Evolutionary conservation across 2,797 vertebrate genomes (phyloP), one percentile per base, ranked within the genome.

Genomic region (Pangasius sanitwongsei): DNA sequence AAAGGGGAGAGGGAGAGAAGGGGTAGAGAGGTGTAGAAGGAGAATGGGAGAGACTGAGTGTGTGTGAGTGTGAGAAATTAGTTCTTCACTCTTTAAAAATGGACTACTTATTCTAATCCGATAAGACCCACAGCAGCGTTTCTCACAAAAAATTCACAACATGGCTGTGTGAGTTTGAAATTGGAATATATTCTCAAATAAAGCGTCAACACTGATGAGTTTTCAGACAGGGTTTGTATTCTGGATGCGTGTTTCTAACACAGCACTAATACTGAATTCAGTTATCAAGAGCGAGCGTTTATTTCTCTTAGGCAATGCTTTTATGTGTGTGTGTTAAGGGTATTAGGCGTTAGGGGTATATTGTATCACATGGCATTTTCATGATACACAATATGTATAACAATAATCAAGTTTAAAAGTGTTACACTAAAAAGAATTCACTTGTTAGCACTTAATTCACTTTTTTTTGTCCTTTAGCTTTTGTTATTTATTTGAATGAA

Each of bases 21-120:
- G 57, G 84, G 69, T 57, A 57, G 80, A 84, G 55, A 86, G 72
- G 87, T 44, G 57, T 86, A 59, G 41, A 63, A 37, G 28, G 34
- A 82, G 69, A 87, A 82, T 6, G 86, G 5, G 70, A 63, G 82
- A 57, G 80, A 44, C 31, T 20, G 61, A 28, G 86, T 59, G 50
- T 50, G 89, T 87, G 86, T 78, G 85, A 89, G 63, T 88, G 85
- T 88, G 90, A 89, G 72, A 90, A 87, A 87, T 61, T 0, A 80
- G 85, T 83, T 9, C 65, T 55, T 74, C 84, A 83, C 41, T 34
- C 67, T 72, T 74, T 57, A 50, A 86, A 85, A 83, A 34, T 28
- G 44, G 69, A 87, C 57, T 57, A 9, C 81, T 74, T 63, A 61
- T 69, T 89, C 61, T 85, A 85, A 72, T 87, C 53, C 83, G 44